Conservation (phyloP, 2,113 vertebrate genomes). For the Zapornia atra region DNA sequence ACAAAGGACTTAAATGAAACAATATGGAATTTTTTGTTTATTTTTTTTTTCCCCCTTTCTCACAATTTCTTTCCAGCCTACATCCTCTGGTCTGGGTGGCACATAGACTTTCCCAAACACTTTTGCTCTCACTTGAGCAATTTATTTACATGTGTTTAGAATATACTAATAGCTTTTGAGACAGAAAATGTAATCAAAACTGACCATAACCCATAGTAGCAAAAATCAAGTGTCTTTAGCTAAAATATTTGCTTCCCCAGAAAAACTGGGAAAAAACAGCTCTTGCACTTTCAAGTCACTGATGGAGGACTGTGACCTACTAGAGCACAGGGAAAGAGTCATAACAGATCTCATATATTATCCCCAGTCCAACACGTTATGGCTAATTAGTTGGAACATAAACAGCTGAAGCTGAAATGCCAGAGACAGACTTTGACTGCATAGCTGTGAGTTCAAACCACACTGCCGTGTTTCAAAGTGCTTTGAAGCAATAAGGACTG, state of each 20-base stretch:
- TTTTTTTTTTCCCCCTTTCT: neutral
- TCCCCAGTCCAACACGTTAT: neutral
- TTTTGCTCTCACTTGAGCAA: neutral
- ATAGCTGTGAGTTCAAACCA: neutral
- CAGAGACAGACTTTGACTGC: neutral
- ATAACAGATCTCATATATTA: neutral
- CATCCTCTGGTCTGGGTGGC: neutral
- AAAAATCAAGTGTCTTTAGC: constrained; percentile 14
- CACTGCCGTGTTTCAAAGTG: neutral
- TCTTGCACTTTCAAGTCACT: neutral
- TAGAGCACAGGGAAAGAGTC: constrained; percentile 11
- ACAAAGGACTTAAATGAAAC: neutral
- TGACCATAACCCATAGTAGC: neutral
- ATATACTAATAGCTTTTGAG: constrained; percentile 10
- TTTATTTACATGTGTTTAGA: constrained; percentile 31
- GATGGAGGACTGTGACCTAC: neutral
- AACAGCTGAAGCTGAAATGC: constrained; percentile 48
- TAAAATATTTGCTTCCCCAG: constrained; percentile 22
- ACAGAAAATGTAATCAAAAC: constrained; percentile 31
- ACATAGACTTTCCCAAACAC: constrained; percentile 14
- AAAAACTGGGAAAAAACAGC: neutral
- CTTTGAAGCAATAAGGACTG: neutral
- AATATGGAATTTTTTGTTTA: neutral
- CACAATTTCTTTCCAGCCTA: neutral
- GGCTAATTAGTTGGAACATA: constrained; percentile 37